These are phyloP conservation scores for Pelosia muscerda DNA, from an alignment of 2,888 invertebrate genomes.

Conservation along the genomic window DNA sequence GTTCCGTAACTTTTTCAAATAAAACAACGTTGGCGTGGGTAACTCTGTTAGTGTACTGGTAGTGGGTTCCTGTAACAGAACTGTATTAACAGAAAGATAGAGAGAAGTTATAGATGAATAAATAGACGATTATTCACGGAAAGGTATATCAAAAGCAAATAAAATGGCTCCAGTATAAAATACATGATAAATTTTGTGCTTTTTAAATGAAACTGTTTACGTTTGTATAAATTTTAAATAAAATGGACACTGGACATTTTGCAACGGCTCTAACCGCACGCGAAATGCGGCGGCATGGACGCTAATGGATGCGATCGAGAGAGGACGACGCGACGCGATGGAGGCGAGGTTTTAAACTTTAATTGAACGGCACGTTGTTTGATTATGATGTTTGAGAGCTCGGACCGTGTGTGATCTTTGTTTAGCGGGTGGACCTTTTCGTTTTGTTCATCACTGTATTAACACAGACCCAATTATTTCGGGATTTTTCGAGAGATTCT, in stretches of 20 bases:
- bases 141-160: background rate
- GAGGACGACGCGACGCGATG: background rate
- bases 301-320: background rate
- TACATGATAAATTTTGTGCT: background rate
- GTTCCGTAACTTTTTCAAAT: too few relatives aligned
- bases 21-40: too few relatives aligned
- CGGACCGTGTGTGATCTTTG: background rate
- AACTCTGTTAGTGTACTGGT: too few relatives aligned
- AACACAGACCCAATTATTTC: background rate
- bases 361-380: background rate
- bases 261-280: background rate
- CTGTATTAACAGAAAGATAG: background rate
- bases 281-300: background rate
- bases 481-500: background rate
- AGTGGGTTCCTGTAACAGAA: too few relatives aligned
- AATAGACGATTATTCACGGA: background rate
- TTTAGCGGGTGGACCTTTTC: background rate
- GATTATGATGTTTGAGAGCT: background rate
- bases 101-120: background rate
- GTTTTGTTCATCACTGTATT: background rate
- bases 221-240: background rate
- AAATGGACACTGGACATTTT: background rate
- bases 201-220: background rate
- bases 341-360: background rate
- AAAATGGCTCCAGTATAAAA: background rate